Percentiles rank a stretch among this genome's conserved stretches.
phyloP scores from a whole-genome alignment of 1,140 invertebrate genomes.

The Drosophila oshimai region DNA sequence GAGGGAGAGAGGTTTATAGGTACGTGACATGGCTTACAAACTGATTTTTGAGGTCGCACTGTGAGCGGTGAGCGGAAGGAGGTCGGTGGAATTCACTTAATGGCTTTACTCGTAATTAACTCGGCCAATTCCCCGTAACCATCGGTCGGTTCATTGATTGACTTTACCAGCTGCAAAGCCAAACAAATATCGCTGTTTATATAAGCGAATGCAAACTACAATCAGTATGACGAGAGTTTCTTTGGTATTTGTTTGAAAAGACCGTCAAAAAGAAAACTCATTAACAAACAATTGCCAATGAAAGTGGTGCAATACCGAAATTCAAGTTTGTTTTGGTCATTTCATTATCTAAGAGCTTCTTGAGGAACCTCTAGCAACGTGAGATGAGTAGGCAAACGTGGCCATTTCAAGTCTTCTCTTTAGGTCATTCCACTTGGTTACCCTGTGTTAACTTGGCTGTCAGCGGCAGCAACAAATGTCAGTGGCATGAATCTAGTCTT shows the following conservation, averaged over 20 bases:
- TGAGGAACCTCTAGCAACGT: not conserved
- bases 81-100: constrained; percentile 17
- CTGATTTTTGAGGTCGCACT: constrained; percentile 34
- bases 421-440: constrained; percentile 32
- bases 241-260: not conserved
- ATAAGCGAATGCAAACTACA: constrained; percentile 16
- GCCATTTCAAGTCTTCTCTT: constrained; percentile 22
- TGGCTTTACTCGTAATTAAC: constrained; percentile 34
- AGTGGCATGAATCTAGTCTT: constrained; percentile 16
- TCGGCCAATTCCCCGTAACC: constrained; percentile 25
- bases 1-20: not conserved
- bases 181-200: constrained; percentile 29
- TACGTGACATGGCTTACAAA: constrained; percentile 37
- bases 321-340: not conserved
- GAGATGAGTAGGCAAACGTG: constrained; percentile 7
- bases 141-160: constrained; percentile 21
- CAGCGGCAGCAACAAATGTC: constrained; percentile 36
- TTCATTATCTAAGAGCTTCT: not conserved
- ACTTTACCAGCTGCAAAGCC: constrained; percentile 20
- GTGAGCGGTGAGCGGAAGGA: not conserved
- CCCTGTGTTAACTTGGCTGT: constrained; percentile 3
- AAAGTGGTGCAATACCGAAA: constrained; percentile 3
- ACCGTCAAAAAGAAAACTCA: not conserved
- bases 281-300: constrained; percentile 4
- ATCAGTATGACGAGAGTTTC: not conserved